Evolutionary conservation across 1,140 invertebrate genomes (phyloP).

Genomic region (Drosophila bocqueti): DNA sequence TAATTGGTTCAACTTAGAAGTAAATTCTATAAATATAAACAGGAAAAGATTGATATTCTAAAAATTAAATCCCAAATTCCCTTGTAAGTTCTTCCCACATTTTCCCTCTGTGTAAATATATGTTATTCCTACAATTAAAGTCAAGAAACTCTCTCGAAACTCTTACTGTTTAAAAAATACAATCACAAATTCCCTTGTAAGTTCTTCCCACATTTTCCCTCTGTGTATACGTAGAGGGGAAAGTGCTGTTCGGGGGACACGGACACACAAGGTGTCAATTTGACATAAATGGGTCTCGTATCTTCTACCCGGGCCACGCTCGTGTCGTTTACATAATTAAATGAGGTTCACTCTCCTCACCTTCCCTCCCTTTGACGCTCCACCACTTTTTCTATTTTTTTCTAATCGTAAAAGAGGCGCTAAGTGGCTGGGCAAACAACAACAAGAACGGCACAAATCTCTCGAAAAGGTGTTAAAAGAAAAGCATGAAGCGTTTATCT

Average conservation of each 20-base stretch:
- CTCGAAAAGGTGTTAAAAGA: constrained; percentile 81
- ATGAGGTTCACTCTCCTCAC: constrained; percentile 36
- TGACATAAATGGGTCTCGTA: constrained; percentile 75
- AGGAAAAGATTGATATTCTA: no score
- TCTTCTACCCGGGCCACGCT: constrained; percentile 35
- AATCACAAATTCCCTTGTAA: not conserved
- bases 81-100: not conserved
- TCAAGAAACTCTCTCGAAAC: not conserved
- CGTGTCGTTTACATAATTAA: constrained; percentile 81
- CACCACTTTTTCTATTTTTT: constrained; percentile 19
- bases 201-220: not conserved
- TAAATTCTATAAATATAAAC: no score
- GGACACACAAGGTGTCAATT: constrained; percentile 73
- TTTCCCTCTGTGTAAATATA: constrained; percentile 7
- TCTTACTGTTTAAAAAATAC: not conserved
- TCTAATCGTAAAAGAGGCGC: constrained; percentile 78
- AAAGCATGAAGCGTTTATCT: constrained; percentile 76
- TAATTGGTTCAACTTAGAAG: no score
- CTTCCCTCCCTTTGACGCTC: no score
- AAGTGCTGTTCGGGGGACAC: constrained; percentile 21
- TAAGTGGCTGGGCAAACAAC: constrained; percentile 74
- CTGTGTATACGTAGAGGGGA: constrained; percentile 3
- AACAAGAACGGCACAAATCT: constrained; percentile 75
- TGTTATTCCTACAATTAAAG: not conserved
- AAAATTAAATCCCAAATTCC: not conserved